A percentile compares a stretch with the other conserved stretches of the same genome.
Conservation (phyloP, 92 coral and sea anemone genomes). For the Heteractis magnifica region DNA sequence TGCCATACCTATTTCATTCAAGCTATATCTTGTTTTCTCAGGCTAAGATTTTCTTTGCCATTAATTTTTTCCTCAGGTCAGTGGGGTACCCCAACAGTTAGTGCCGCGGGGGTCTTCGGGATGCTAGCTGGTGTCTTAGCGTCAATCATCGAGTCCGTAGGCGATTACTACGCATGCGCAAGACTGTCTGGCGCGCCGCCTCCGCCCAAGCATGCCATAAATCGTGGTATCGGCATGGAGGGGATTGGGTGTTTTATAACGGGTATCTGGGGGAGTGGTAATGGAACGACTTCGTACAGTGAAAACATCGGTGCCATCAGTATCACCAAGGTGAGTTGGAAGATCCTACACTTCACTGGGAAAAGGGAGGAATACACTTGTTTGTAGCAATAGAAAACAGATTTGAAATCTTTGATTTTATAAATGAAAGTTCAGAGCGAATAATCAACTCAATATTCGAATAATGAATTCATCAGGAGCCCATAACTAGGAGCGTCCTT, state of each 20-base stretch:
- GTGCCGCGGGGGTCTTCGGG: conserved; percentile 95
- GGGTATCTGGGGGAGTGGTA: conserved; percentile 83
- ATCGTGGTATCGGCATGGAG: conserved; percentile 88
- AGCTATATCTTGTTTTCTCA: too few relatives aligned
- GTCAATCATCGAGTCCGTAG: conserved; percentile 90
- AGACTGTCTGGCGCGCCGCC: conserved; percentile 94
- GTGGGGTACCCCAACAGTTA: conserved; percentile 94
- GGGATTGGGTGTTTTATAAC: conserved; percentile 81
- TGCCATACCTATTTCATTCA: too few relatives aligned
- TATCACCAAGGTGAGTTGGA: conserved; percentile 72
- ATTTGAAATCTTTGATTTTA: too few relatives aligned
- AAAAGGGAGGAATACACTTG: too few relatives aligned
- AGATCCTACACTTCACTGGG: too few relatives aligned
- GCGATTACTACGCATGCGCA: conserved; percentile 98
- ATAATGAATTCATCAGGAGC: too few relatives aligned
- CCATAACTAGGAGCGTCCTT: too few relatives aligned
- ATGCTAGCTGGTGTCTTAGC: conserved; percentile 94
- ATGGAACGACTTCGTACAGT: conserved; percentile 89
- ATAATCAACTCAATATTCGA: too few relatives aligned
- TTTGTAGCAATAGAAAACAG: background rate
- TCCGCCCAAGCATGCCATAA: conserved; percentile 90
- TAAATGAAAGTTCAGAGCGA: background rate
- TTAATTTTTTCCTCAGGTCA: conserved; percentile 61
- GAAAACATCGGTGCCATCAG: conserved; percentile 90
- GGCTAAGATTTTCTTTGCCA: background rate